Evolutionary conservation across 1,140 invertebrate species (phyloP).

Genomic region (Brachionus manjavacas): DNA sequence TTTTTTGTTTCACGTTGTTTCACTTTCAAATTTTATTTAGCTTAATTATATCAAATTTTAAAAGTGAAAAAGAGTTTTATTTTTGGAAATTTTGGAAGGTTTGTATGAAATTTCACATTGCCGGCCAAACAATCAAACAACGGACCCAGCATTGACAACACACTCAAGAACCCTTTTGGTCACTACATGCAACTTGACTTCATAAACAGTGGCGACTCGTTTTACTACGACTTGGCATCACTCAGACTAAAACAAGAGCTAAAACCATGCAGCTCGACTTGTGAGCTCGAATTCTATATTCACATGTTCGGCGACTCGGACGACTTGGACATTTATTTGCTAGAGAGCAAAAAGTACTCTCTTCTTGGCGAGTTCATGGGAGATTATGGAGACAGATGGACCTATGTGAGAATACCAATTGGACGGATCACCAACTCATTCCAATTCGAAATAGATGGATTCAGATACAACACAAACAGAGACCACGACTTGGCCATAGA

Average conservation of each 20-base stretch:
- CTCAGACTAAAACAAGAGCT: neutral
- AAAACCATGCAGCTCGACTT: slow-evolving; percentile 5
- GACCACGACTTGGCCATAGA: slow-evolving; percentile 53
- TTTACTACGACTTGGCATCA: neutral
- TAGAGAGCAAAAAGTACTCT: slow-evolving; percentile 54
- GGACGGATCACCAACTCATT: slow-evolving; percentile 62
- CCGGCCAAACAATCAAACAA: neutral
- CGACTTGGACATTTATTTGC: slow-evolving; percentile 50
- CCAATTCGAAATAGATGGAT: slow-evolving; percentile 55
- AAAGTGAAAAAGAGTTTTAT: neutral
- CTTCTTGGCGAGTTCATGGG: slow-evolving; percentile 62
- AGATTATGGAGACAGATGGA: slow-evolving; percentile 69
- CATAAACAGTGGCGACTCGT: neutral
- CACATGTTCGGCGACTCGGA: slow-evolving; percentile 67
- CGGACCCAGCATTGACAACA: slow-evolving; percentile 31
- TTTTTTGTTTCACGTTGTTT: neutral
- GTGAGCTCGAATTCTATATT: slow-evolving; percentile 61
- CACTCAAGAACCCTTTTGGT: neutral
- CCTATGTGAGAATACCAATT: slow-evolving; percentile 64
- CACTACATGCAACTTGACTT: slow-evolving; percentile 22
- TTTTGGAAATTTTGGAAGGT: neutral
- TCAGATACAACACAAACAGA: slow-evolving; percentile 45
- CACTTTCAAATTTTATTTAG: neutral
- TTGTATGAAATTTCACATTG: neutral
- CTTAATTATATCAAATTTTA: neutral